phyloP scores from a whole-genome alignment of 2,113 vertebrate genomes.

The Acinonyx jubatus region DNA sequence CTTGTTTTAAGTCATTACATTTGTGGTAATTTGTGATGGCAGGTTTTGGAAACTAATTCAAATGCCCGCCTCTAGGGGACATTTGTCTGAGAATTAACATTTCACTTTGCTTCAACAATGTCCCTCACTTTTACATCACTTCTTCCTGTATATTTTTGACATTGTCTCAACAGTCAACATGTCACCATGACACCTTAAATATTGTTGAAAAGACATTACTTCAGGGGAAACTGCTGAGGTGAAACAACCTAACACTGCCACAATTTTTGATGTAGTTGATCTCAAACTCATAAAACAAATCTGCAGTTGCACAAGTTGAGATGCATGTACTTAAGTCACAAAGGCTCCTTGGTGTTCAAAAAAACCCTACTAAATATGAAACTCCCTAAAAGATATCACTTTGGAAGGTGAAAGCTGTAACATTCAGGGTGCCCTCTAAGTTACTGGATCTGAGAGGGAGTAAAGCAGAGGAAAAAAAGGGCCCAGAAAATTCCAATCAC shows the following conservation, averaged over 20 bases:
- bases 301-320: neutral
- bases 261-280: neutral
- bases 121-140: neutral
- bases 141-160: neutral
- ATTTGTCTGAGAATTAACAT: neutral
- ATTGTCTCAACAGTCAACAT: neutral
- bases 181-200: neutral
- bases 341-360: neutral
- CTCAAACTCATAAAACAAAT: neutral
- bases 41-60: neutral
- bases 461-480: neutral
- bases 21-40: neutral
- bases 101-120: neutral
- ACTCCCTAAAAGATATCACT: neutral
- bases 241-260: neutral
- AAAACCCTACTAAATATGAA: neutral
- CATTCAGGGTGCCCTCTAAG: neutral
- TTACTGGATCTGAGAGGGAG: neutral
- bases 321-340: neutral
- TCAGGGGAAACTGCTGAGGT: neutral
- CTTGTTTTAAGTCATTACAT: neutral
- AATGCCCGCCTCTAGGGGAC: neutral
- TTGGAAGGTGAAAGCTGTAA: neutral
- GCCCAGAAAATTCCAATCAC: neutral
- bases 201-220: neutral